Conservation (phyloP, 2,888 invertebrate species). For the Chloroclystis v-ata region DNA sequence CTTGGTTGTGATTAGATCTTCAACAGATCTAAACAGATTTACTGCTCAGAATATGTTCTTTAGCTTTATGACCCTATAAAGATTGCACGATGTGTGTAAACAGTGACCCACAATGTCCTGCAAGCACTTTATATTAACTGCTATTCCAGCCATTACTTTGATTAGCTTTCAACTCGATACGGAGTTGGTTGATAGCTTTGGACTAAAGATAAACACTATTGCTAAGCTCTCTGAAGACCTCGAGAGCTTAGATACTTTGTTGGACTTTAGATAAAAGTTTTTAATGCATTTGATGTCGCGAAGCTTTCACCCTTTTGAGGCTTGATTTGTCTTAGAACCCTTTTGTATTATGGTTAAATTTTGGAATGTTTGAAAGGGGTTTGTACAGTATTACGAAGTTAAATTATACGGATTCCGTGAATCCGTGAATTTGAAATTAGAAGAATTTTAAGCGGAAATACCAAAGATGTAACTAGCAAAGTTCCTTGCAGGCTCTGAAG, state of each 20-base stretch:
- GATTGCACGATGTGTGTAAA: not conserved
- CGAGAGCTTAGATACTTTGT: not conserved
- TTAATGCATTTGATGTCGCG: not conserved
- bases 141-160: constrained; percentile 4
- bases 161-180: constrained; percentile 11
- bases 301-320: not conserved
- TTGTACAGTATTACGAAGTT: too few relatives aligned
- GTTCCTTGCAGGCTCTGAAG: too few relatives aligned
- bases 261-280: not conserved
- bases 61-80: not conserved
- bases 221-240: constrained; percentile 3
- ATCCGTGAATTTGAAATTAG: too few relatives aligned
- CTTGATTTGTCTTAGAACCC: not conserved
- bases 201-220: constrained; percentile 7
- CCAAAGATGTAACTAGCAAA: too few relatives aligned
- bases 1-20: too few relatives aligned
- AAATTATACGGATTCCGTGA: too few relatives aligned
- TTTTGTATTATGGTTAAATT: not conserved
- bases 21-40: not conserved
- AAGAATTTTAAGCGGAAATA: too few relatives aligned
- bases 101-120: constrained; percentile 4
- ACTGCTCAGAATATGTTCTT: not conserved
- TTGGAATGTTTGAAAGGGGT: too few relatives aligned
- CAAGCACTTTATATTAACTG: constrained; percentile 10
- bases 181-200: constrained; percentile 3